Evolutionary conservation across 2,888 invertebrate genomes (phyloP).

Genomic region (Sphecodes monilicornis): DNA sequence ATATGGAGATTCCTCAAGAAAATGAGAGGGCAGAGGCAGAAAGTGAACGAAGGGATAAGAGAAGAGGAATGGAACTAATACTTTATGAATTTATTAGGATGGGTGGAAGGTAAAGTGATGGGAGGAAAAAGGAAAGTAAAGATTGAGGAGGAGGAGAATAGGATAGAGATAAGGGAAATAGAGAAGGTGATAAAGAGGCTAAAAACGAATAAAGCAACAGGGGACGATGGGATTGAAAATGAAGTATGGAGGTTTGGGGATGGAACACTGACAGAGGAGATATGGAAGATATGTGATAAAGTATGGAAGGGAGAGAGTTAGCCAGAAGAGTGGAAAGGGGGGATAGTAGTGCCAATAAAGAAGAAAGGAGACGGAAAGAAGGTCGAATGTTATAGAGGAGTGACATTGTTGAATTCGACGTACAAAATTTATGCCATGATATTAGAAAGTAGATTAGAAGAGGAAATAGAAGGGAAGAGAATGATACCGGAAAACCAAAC

Average conservation of each 20-base stretch:
- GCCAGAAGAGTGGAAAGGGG: neutral
- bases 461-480: neutral
- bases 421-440: neutral
- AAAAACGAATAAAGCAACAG: neutral
- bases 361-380: neutral
- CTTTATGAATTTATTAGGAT: no score
- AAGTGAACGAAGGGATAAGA: no score
- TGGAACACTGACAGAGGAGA: neutral
- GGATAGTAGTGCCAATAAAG: neutral
- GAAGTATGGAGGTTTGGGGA: neutral
- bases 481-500: neutral
- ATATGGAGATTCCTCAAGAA: no score
- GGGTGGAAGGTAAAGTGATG: no score
- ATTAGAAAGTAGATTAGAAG: neutral
- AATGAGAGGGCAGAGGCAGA: no score
- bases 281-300: neutral
- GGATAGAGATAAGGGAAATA: no score
- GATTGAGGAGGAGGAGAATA: no score
- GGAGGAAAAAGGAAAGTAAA: no score
- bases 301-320: neutral
- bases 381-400: neutral
- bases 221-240: neutral
- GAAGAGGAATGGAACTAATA: no score
- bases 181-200: neutral
- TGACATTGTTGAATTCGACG: neutral